A percentile compares a stretch with the other conserved stretches of the same genome.
Evolutionary conservation across 2,888 invertebrate species (phyloP).

Genomic region (Leucophenga maculata): DNA sequence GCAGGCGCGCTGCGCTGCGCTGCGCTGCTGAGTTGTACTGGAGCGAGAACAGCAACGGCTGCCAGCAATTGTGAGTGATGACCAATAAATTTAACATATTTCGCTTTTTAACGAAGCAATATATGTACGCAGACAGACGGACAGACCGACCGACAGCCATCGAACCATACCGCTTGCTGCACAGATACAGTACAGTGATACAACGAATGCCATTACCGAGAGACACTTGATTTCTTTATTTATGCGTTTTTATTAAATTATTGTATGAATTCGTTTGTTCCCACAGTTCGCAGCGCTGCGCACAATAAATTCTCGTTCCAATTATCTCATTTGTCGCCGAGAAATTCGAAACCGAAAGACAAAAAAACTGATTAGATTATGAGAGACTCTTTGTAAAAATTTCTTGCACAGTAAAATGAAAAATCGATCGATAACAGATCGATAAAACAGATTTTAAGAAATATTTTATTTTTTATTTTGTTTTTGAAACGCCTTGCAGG

Average conservation of each 20-base stretch:
- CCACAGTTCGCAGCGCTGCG: conserved; percentile 25
- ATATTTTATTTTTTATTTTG: too few relatives aligned
- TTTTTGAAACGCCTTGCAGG: too few relatives aligned
- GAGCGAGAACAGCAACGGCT: background rate
- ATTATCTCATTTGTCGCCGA: conserved; percentile 67
- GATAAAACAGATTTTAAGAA: too few relatives aligned
- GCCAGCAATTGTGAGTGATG: conserved; percentile 66
- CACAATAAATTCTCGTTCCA: conserved; percentile 63
- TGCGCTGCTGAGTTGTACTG: background rate
- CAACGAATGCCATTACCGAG: background rate
- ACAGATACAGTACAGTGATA: background rate
- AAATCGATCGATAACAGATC: too few relatives aligned
- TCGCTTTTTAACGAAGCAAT: background rate
- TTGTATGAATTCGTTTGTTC: too few relatives aligned
- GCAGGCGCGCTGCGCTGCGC: conserved; percentile 21
- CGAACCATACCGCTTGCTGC: too few relatives aligned
- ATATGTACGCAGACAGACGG: background rate
- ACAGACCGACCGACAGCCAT: background rate
- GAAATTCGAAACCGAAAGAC: conserved; percentile 50
- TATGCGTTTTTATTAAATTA: too few relatives aligned
- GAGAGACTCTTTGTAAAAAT: too few relatives aligned
- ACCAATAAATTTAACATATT: conserved; percentile 63
- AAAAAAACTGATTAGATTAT: too few relatives aligned
- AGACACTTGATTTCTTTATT: too few relatives aligned
- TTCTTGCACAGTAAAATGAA: too few relatives aligned